Conservation (phyloP, 37 sponge, comb jelly and placozoan species). For the Haliclona indistincta region DNA sequence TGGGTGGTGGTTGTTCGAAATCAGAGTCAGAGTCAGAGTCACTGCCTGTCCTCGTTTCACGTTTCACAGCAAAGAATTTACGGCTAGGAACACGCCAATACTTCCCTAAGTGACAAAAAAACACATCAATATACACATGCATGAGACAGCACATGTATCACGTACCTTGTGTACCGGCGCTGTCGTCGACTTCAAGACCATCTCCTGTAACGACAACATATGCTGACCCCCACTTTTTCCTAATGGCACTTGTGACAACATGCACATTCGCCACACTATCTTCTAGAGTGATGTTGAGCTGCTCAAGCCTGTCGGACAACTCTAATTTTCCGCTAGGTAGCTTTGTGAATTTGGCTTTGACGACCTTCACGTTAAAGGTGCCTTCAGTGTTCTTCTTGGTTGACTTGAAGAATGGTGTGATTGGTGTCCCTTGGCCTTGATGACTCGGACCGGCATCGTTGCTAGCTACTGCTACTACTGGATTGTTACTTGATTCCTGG, state of each 20-base stretch:
- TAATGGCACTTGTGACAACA: neutral
- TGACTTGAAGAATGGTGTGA: too few relatives aligned
- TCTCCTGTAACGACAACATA: slow-evolving; percentile 7
- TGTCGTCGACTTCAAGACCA: slow-evolving; percentile 18
- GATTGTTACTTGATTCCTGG: too few relatives aligned
- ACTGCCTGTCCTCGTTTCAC: too few relatives aligned
- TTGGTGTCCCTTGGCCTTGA: too few relatives aligned
- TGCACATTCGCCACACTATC: slow-evolving; percentile 8
- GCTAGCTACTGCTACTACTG: too few relatives aligned
- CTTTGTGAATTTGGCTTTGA: slow-evolving; percentile 3
- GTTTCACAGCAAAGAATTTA: slow-evolving; percentile 1
- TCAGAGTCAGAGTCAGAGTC: too few relatives aligned
- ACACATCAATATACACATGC: neutral
- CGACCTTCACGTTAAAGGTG: slow-evolving; percentile 8
- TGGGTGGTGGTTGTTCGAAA: too few relatives aligned
- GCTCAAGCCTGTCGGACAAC: neutral
- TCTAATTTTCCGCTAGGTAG: neutral
- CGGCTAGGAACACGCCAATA: slow-evolving; percentile 8
- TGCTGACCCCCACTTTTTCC: slow-evolving; percentile 6
- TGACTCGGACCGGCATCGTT: too few relatives aligned
- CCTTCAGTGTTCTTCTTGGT: neutral
- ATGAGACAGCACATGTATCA: neutral
- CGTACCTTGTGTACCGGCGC: slow-evolving; percentile 22
- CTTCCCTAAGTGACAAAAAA: neutral
- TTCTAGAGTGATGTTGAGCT: neutral